Evolutionary conservation across 2,797 vertebrate genomes (phyloP), one percentile per base, ranked within the genome.

Genomic region (Tokudaia muenninki): DNA sequence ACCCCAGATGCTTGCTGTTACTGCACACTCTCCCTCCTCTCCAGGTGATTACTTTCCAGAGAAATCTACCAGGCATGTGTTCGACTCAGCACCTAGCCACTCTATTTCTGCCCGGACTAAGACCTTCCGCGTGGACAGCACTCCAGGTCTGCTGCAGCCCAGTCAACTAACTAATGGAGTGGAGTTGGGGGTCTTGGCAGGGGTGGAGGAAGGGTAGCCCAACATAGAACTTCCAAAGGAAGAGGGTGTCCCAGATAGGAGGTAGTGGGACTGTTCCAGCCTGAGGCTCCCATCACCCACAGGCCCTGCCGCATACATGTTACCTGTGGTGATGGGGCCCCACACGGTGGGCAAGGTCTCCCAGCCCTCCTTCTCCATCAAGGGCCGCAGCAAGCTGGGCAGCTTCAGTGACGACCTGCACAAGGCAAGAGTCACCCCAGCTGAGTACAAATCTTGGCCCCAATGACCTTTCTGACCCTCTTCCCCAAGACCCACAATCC

Each of bases 321-420:
- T 98, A 31, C 98, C 98, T 1, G 24, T 88, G 81, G 97, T 98
- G 57, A 96, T 98, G 96, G 98, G 98, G 13, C 97, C 98, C 0
- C 98, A 97, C 75, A 93, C 97, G 0, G 96, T 97, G 1, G 96
- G 97, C 84, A 98, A 98, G 77, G 44, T 57, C 10, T 95, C 98
- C 78, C 98, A 98, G 94, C 98, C 98, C 59, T 97, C 97, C 89
- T 98, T 98, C 91, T 97, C 98, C 94, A 97, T 98, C 95, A 97
- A 94, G 63, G 97, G 98, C 92, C 98, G 97, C 74, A 97, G 92
- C 97, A 98, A 97, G 75, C 81, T 96, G 82, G 98, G 98, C 34
- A n/a, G 96, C 94, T 98, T 98, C 94, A 97, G 98, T 1, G 97
- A 98, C 0, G 98, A 98, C 79, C 95, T 98, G 50, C 97, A 98